Base-by-base conservation (phyloP, 2,113 vertebrate species). In the Oenanthe oenanthe region DNA sequence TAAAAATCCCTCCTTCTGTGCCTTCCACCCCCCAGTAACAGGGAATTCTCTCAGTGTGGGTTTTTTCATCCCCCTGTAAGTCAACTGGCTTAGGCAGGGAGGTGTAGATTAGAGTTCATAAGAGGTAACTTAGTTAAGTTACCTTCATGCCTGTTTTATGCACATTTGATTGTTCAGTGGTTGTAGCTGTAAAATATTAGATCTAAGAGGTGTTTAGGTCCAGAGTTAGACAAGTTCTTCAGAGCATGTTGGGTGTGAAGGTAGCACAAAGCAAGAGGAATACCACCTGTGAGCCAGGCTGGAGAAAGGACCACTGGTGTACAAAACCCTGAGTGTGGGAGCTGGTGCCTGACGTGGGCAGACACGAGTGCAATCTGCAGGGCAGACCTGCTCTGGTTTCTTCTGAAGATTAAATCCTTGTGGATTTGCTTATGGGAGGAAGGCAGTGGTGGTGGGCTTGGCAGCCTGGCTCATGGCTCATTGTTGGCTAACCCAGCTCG, bases 401-500 rank as follows among this genome's bases (percentile, higher is more conserved):
- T 82, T 56, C 62, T 47, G 56, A 24, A 28, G 32, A 40, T 47
- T 16, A 34, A 85, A 45, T 62, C 36, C 36, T 26, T 20, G 31
- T 77, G 60, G 65, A 29, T 67, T 80, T 82, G 18, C 42, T 56
- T 36, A 22, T 11, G 38, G 77, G 66, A 94, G 65, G 54, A 58
- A 11, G 56, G 58, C 70, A 4, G 14, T 20, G 45, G 34, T 67
- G 78, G 60, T 73, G 47, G 50, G 70, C 68, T 77, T 66, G 93
- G 92, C 89, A 93, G 85, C 61, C 65, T 67, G 65, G 82, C 72
- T 57, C 19, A 4, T 34, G 57, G 54, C 56, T 95, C 3, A 1
- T 24, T 87, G 89, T 81, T 88, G 79, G 88, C 79, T 90, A 42
- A 90, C 45, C 75, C 82, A 88, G 78, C 60, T 96, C 28, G 8